A percentile compares a stretch with the other conserved stretches of the same genome.
Conservation (phyloP, 35 echinoderm and acorn worm genomes). For the Patiria miniata region DNA sequence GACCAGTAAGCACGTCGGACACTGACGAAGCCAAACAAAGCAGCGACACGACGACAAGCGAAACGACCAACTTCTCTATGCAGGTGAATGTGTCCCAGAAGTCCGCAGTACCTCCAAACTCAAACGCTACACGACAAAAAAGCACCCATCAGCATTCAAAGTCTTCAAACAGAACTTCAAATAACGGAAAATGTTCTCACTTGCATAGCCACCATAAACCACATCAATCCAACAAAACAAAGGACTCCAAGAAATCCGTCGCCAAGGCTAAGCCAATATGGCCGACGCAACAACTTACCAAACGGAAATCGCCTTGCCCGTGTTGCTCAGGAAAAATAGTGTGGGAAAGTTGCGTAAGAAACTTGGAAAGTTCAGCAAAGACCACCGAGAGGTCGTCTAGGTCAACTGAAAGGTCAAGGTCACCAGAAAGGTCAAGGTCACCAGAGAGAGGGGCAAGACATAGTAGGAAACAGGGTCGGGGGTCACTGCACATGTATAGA, state of each 20-base stretch:
- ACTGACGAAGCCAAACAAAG: constrained; percentile 76
- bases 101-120: constrained; percentile 47
- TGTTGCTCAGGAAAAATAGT: constrained; percentile 59
- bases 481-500: constrained; percentile 59
- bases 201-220: constrained; percentile 24
- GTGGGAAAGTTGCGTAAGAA: constrained; percentile 47
- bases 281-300: neutral
- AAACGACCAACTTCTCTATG: constrained; percentile 86
- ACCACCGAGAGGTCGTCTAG: constrained; percentile 28
- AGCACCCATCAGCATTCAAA: constrained; percentile 63
- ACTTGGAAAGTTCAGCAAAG: constrained; percentile 11
- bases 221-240: constrained; percentile 30
- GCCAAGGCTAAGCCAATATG: constrained; percentile 36
- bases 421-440: constrained; percentile 32
- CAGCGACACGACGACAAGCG: constrained; percentile 70
- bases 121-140: constrained; percentile 54
- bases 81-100: constrained; percentile 70
- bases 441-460: constrained; percentile 43
- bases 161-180: constrained; percentile 43
- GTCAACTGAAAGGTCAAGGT: constrained; percentile 30
- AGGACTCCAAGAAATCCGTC: constrained; percentile 32
- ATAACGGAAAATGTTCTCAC: constrained; percentile 15
- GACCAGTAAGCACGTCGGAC: constrained; percentile 52
- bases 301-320: constrained; percentile 48
- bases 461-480: constrained; percentile 47